phyloP scores from a whole-genome alignment of 37 sponge, comb jelly and placozoan genomes.

The Crambe crambe region DNA sequence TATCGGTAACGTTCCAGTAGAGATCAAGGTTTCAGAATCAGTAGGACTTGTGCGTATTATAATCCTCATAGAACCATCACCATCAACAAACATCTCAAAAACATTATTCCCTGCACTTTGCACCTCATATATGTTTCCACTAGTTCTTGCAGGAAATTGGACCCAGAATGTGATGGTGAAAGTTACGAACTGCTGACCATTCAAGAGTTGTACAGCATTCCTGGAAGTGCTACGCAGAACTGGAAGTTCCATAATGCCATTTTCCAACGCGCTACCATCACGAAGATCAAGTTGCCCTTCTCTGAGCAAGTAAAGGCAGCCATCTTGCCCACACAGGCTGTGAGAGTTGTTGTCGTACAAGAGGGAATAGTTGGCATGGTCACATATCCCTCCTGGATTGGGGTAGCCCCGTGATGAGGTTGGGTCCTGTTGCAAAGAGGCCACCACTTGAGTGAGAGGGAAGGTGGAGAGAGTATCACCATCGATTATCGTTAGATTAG shows the following conservation, averaged over 20 bases:
- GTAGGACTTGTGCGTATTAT: slow-evolving; percentile 4
- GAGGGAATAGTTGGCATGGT: slow-evolving; percentile 61
- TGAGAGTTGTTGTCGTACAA: slow-evolving; percentile 48
- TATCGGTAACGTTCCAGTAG: not conserved
- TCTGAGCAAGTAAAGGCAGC: slow-evolving; percentile 33
- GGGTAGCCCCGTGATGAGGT: slow-evolving; percentile 28
- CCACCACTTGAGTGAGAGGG: slow-evolving; percentile 15
- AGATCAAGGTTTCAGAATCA: not conserved
- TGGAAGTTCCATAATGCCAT: slow-evolving; percentile 6
- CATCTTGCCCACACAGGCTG: slow-evolving; percentile 40
- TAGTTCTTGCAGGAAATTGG: not conserved
- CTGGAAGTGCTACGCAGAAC: not conserved
- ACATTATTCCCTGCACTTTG: slow-evolving; percentile 12
- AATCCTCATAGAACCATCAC: slow-evolving; percentile 16
- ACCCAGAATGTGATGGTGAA: slow-evolving; percentile 62
- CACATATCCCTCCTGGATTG: slow-evolving; percentile 65
- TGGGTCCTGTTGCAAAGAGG: slow-evolving; percentile 24
- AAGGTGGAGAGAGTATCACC: slow-evolving; percentile 32
- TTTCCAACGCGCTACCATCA: not conserved
- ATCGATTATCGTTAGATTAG: slow-evolving; percentile 32
- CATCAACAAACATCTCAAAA: not conserved
- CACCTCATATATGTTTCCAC: slow-evolving; percentile 14
- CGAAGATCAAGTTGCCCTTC: slow-evolving; percentile 1
- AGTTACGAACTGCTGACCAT: slow-evolving; percentile 5
- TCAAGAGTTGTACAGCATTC: slow-evolving; percentile 1